Base-by-base conservation (phyloP, 2,888 invertebrate genomes). In the Hetaerina titia region DNA sequence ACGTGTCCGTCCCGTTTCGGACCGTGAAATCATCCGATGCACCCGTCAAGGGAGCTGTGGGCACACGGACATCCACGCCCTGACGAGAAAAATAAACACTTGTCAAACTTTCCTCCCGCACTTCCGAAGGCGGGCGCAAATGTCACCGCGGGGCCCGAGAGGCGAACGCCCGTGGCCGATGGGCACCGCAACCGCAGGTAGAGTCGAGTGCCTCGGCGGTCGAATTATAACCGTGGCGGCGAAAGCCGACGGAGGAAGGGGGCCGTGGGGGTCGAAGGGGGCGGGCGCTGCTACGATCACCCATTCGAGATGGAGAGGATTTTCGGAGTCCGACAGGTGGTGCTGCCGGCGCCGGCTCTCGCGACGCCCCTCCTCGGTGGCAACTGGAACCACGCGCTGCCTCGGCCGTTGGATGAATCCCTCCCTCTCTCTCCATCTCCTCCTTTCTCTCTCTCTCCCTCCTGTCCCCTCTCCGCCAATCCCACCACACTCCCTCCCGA, bases 311-410 rank as follows among this genome's bases (percentile, higher is more conserved):
- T 57, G 25, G 92, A 60, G 92, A 92, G 92, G 69, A 92, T 74
- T 81, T 81, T 81, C 81, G 69, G 69, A 45, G 92, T 69, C 92
- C 92, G 92, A 92, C 74, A 69, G 92, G 92, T 92, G 92, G 69
- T 92, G 92, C 69, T 69, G 92, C 19, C 92, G 92, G 92, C 92
- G 92, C 69, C 92, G 69, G 92, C 92, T 69, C 64, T 64, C 92
- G 69, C 69, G 45, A 92, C 92, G 92, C 92, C 92, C 6, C 92
- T 56, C 92, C 64, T 56, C 92, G 92, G 92, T 92, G 92, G 74
- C 92, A 92, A 69, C 56, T 69, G 56, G 92, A 92, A 92, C 92
- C 92, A 92, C 92, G 92, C 92, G 92, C 90, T 31, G 15, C 19
- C 19, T 22, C n/a, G 45, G 17, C 57, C 1, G 92, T n/a, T n/a